These are phyloP conservation scores for Neelides folsomi DNA, from an alignment of 2,888 invertebrate species.

Conservation along the genomic window DNA sequence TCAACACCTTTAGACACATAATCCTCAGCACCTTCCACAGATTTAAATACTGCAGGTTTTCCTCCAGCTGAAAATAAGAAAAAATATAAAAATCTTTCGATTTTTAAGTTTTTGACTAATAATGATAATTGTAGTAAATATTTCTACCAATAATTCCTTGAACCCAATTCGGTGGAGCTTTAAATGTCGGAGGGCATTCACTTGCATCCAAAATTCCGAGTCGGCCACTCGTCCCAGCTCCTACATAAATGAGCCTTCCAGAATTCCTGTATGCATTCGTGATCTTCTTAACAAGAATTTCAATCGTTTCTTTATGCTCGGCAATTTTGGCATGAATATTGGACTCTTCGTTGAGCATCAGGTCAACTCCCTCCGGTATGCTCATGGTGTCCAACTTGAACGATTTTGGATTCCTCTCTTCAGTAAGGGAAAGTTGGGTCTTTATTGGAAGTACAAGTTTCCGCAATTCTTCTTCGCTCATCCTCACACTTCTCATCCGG, in stretches of 20 bases:
- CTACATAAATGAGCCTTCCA: conserved; percentile 32
- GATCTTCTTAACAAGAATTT: conserved; percentile 7
- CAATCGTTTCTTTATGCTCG: conserved; percentile 1
- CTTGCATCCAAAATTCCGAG: conserved; percentile 32
- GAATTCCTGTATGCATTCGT: conserved; percentile 22
- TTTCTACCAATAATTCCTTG: conserved; percentile 17
- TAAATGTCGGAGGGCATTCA: conserved; percentile 29
- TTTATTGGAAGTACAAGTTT: conserved; percentile 4
- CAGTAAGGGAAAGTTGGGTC: conserved; percentile 22
- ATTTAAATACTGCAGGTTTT: conserved; percentile 15
- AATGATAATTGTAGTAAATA: too few relatives aligned
- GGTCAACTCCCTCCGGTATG: conserved; percentile 20
- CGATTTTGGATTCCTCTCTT: conserved; percentile 20
- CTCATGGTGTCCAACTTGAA: conserved; percentile 23
- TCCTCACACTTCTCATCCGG: background rate
- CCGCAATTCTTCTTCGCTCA: conserved; percentile 2
- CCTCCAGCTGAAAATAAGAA: conserved; percentile 30
- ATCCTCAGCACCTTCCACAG: conserved; percentile 29
- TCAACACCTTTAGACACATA: conserved; percentile 21
- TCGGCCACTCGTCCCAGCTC: conserved; percentile 33
- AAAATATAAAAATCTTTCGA: background rate
- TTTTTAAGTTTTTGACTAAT: too few relatives aligned
- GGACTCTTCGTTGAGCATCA: conserved; percentile 26
- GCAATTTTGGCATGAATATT: conserved; percentile 17
- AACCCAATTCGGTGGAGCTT: conserved; percentile 24